Base-by-base conservation (phyloP, 2,888 invertebrate genomes). In the Drosophila mimetica region DNA sequence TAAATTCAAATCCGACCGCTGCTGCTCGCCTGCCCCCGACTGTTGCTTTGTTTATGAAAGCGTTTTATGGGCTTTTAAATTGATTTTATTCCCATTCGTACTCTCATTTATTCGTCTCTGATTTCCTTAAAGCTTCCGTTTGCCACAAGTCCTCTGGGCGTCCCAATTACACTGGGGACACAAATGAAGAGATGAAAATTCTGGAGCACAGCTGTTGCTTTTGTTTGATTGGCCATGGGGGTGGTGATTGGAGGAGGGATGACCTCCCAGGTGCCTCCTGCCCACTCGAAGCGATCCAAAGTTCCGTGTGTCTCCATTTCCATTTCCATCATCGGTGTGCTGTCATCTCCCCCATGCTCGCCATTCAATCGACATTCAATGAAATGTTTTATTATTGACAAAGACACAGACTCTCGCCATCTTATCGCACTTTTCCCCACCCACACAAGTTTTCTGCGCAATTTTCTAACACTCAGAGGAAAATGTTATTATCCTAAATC, bases 41-140 rank as follows among this genome's bases (percentile, higher is more conserved):
- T 47, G 59, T 64, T 63, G 70, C 58, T 77, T 85, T 79, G 76
- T 76, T 85, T 85, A 73, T 63, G 72, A 71, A 74, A 76, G 72
- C 86, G 70, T 85, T 87, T 84, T 87, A 87, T 87, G 69, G 66
- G 80, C 73, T 80, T 86, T 86, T 74, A 82, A 84, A 84, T 84
- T 85, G 86, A 84, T 84, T 84, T 85, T 64, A 82, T 79, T 85
- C 74, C 61, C 75, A 72, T 72, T 57, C 66, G 51, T 61, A 34
- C 55, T 50, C 59, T 41, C 52, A 54, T 71, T 74, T 58, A 54
- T 50, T 54, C 16, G 44, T 13, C 54, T 71, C 71, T 65, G 78
- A 71, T 73, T 83, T 77, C 54, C 67, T 64, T 47, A 32, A 52
- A 59, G 59, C 58, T 72, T 73, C 54, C 74, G 41, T 9, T 59